Percentiles rank a stretch among this genome's conserved stretches.
Evolutionary conservation across 1,140 invertebrate genomes (phyloP).

Genomic region (Andrena cerasifolii): DNA sequence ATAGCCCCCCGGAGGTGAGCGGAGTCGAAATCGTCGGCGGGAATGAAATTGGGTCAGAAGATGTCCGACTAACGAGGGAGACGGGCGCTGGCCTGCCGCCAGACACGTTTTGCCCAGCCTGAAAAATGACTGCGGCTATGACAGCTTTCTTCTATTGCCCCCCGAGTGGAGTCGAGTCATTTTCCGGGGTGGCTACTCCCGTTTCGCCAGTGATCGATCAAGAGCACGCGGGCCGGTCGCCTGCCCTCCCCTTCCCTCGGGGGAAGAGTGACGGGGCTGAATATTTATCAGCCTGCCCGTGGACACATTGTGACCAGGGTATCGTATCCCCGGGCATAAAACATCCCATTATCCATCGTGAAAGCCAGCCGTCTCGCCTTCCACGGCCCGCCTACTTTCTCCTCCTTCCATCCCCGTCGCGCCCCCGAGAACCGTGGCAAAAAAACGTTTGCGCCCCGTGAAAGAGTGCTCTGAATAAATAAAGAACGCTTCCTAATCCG

Average conservation of each 20-base stretch:
- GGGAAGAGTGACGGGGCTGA: conserved; percentile 52
- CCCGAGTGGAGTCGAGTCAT: conserved; percentile 1
- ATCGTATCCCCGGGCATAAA: conserved; percentile 57
- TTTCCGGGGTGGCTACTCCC: conserved; percentile 1
- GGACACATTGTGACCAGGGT: conserved; percentile 43
- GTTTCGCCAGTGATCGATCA: conserved; percentile 55
- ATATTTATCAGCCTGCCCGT: conserved; percentile 65
- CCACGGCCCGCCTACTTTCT: conserved; percentile 30
- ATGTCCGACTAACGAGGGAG: conserved; percentile 7
- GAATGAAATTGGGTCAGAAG: conserved; percentile 41
- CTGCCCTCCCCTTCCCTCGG: conserved; percentile 14
- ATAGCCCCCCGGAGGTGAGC: background rate
- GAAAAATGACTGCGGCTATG: conserved; percentile 42
- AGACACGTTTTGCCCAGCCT: conserved; percentile 27
- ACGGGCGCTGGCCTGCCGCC: conserved; percentile 21
- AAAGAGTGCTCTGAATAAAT: background rate
- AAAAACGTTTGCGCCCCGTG: background rate
- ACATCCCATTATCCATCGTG: conserved; percentile 61
- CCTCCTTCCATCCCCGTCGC: conserved; percentile 21
- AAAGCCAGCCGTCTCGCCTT: conserved; percentile 49
- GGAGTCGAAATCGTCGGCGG: conserved; percentile 3
- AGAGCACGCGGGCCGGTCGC: conserved; percentile 46
- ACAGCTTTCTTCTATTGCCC: conserved; percentile 41
- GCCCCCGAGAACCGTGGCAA: background rate
- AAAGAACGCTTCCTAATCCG: background rate